These are phyloP conservation scores for Orius insidiosus DNA, from an alignment of 1,140 invertebrate species.

Conservation along the genomic window DNA sequence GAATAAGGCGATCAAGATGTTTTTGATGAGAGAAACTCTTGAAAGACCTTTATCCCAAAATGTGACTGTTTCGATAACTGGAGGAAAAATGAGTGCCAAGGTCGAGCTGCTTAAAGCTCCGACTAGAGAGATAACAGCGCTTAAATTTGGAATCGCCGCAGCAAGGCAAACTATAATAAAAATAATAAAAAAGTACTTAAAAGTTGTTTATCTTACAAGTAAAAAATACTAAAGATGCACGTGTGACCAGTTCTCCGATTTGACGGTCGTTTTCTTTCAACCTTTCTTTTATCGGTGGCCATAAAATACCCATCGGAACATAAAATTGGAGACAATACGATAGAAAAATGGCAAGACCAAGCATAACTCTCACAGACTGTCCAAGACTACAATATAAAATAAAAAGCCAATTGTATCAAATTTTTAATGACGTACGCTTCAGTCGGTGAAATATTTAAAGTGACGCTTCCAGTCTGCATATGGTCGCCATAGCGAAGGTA, in stretches of 20 bases:
- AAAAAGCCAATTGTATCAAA: neutral
- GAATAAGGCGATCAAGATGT: slow-evolving; percentile 50
- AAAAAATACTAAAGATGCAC: slow-evolving; percentile 50
- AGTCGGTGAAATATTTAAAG: slow-evolving; percentile 56
- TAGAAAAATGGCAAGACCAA: slow-evolving; percentile 72
- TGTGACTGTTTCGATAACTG: slow-evolving; percentile 74
- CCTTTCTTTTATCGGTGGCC: slow-evolving; percentile 27
- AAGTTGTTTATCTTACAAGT: slow-evolving; percentile 48
- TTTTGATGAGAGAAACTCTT: slow-evolving; percentile 47
- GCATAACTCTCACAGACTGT: slow-evolving; percentile 58
- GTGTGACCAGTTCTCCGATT: slow-evolving; percentile 46
- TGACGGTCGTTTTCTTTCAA: slow-evolving; percentile 24
- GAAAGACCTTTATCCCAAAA: slow-evolving; percentile 46
- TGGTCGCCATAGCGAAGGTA: slow-evolving; percentile 73
- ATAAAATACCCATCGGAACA: slow-evolving; percentile 78
- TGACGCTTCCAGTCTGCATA: slow-evolving; percentile 58
- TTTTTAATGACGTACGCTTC: slow-evolving; percentile 44
- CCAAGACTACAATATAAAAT: slow-evolving; percentile 45
- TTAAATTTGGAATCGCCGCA: slow-evolving; percentile 66
- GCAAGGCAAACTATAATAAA: slow-evolving; percentile 57
- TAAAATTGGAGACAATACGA: slow-evolving; percentile 84
- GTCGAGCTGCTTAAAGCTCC: slow-evolving; percentile 79
- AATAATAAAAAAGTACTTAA: neutral
- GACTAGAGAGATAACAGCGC: slow-evolving; percentile 76
- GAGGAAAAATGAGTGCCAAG: slow-evolving; percentile 78